Percentiles rank a stretch among this genome's conserved stretches.
phyloP scores from a whole-genome alignment of 2,888 invertebrate genomes.

The Notodonta ziczac region DNA sequence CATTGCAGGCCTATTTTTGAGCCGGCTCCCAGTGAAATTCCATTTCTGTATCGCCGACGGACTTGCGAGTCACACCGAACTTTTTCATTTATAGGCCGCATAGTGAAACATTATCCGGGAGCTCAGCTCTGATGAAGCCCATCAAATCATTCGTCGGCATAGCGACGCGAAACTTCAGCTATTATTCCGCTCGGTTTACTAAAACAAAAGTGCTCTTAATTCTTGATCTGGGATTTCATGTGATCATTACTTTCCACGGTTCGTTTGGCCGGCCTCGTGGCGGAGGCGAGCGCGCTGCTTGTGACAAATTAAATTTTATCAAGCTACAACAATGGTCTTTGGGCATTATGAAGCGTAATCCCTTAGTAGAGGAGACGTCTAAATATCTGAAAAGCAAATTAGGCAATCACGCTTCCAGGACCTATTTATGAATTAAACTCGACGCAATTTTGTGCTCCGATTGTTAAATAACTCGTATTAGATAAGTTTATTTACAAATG shows the following conservation, averaged over 20 bases:
- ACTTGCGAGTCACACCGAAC: conserved; percentile 38
- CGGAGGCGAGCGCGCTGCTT: conserved; percentile 49
- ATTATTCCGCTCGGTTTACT: conserved; percentile 78
- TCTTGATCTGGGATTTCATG: conserved; percentile 76
- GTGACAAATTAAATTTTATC: conserved; percentile 67
- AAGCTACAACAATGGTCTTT: conserved; percentile 59
- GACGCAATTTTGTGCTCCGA: conserved; percentile 32
- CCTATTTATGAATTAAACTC: conserved; percentile 53
- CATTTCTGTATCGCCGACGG: conserved; percentile 47
- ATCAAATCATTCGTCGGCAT: conserved; percentile 78
- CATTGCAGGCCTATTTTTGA: conserved; percentile 65
- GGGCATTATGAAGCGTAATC: conserved; percentile 57
- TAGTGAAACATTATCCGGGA: conserved; percentile 67
- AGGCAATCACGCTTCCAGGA: conserved; percentile 50
- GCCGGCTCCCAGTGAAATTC: conserved; percentile 55
- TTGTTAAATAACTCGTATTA: conserved; percentile 37
- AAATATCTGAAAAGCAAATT: conserved; percentile 57
- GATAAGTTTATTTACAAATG: conserved; percentile 18
- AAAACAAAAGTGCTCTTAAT: conserved; percentile 77
- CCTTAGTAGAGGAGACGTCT: conserved; percentile 49
- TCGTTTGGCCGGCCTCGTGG: conserved; percentile 58
- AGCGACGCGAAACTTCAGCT: conserved; percentile 71
- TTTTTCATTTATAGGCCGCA: conserved; percentile 56
- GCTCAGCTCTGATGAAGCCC: conserved; percentile 69
- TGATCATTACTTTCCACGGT: conserved; percentile 71